Base-by-base conservation (phyloP, 2,888 invertebrate genomes). In the Sisyra terminalis region DNA sequence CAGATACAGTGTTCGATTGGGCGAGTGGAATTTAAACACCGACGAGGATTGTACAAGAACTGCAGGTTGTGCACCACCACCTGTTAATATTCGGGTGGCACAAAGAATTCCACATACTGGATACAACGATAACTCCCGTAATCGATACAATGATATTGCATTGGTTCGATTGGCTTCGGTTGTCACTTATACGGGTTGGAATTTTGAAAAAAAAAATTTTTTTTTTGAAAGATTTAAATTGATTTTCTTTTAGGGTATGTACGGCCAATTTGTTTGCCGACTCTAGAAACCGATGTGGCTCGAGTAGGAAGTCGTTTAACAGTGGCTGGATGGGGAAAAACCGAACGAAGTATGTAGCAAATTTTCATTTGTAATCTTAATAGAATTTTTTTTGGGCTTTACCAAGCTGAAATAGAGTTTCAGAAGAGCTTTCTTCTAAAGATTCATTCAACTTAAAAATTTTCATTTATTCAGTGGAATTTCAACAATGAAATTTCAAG, bases 341-440 rank as follows among this genome's bases (percentile, higher is more conserved):
- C 75, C 47, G 66, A 71, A 51, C 55, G 50, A 40, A 65, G 69
- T 69, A 57, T 46, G 47, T 39, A 55, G 24, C 7, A 24, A 24
- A 57, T 50, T 29, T 34, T 11, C 32, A 18, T 2, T 30, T 5
- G 10, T 24, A 29, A 29, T 29, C 29, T n/a, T n/a, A n/a, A n/a
- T n/a, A n/a, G n/a, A n/a, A n/a, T n/a, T n/a, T n/a, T n/a, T n/a
- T n/a, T n/a, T n/a, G n/a, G n/a, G n/a, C n/a, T n/a, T n/a, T n/a
- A n/a, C n/a, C n/a, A n/a, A n/a, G n/a, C n/a, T n/a, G n/a, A n/a
- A n/a, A n/a, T n/a, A n/a, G n/a, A n/a, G n/a, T n/a, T n/a, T n/a
- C n/a, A n/a, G n/a, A n/a, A n/a, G n/a, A n/a, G n/a, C n/a, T n/a
- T n/a, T n/a, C n/a, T n/a, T n/a, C n/a, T n/a, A n/a, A n/a, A n/a